These are phyloP conservation scores for Nemurella pictetii DNA, from an alignment of 2,888 invertebrate genomes.

Conservation along the genomic window DNA sequence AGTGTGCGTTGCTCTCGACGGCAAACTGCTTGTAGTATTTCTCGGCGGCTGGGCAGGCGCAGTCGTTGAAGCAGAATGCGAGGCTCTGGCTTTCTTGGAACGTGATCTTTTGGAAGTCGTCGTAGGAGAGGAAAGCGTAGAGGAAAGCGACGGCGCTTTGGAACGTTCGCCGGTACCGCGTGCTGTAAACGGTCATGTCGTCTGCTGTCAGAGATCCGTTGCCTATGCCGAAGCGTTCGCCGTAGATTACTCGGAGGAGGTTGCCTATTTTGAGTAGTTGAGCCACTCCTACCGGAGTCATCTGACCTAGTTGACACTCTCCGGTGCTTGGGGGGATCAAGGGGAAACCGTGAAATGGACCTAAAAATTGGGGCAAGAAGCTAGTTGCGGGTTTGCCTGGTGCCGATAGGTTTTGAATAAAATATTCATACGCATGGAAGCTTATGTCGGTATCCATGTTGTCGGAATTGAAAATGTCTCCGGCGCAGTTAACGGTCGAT, in stretches of 20 bases:
- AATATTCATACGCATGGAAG: conserved; percentile 40
- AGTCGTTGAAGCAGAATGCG: conserved; percentile 83
- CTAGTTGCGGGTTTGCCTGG: conserved; percentile 33
- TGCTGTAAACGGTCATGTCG: conserved; percentile 74
- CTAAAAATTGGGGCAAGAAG: conserved; percentile 65
- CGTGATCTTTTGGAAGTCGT: conserved; percentile 58
- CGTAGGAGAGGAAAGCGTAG: conserved; percentile 69
- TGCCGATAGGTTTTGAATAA: conserved; percentile 39
- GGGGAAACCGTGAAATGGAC: conserved; percentile 84
- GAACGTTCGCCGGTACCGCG: conserved; percentile 85
- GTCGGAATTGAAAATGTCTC: conserved; percentile 49
- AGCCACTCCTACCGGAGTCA: conserved; percentile 69
- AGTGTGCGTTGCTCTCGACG: conserved; percentile 63
- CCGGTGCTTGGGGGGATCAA: conserved; percentile 67
- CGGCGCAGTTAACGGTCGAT: conserved; percentile 75
- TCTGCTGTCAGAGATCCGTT: conserved; percentile 54
- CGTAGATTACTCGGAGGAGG: conserved; percentile 63
- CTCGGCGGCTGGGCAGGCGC: conserved; percentile 75
- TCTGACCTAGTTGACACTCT: conserved; percentile 80
- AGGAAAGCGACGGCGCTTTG: conserved; percentile 85
- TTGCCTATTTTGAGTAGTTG: conserved; percentile 82
- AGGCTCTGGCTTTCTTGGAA: conserved; percentile 79
- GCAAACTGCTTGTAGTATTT: conserved; percentile 55
- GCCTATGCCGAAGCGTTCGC: conserved; percentile 53
- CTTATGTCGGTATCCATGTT: conserved; percentile 40